Evolutionary conservation across 2,888 invertebrate species (phyloP).

Genomic region (Miltochrista miniata): DNA sequence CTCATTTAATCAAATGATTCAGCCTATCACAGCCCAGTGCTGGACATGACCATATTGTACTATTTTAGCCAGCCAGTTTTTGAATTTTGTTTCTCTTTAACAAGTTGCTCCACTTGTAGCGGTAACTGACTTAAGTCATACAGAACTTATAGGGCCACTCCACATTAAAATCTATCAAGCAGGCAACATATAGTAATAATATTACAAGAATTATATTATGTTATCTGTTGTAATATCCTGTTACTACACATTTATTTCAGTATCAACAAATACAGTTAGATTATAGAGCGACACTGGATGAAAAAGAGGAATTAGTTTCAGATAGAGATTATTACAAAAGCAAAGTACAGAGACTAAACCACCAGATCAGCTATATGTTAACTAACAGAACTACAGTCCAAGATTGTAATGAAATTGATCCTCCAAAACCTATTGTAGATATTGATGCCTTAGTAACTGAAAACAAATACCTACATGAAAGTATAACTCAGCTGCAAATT

Average conservation of each 20-base stretch:
- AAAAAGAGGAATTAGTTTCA: conserved; percentile 91
- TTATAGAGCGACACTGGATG: conserved; percentile 90
- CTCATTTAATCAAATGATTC: no score
- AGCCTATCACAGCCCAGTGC: no score
- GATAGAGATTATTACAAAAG: conserved; percentile 93
- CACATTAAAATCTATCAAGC: no score
- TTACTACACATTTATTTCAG: conserved; percentile 57
- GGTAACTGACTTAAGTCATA: no score
- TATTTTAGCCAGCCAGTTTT: no score
- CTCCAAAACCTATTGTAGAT: conserved; percentile 85
- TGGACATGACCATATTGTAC: no score
- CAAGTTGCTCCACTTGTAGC: no score
- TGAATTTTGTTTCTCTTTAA: no score
- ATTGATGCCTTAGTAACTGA: conserved; percentile 91
- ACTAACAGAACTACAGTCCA: conserved; percentile 73
- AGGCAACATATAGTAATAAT: no score
- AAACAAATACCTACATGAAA: conserved; percentile 93
- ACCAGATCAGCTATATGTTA: conserved; percentile 87
- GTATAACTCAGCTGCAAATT: conserved; percentile 89
- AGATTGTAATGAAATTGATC: conserved; percentile 47
- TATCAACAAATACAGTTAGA: conserved; percentile 90
- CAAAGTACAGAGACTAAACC: conserved; percentile 92
- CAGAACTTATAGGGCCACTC: no score
- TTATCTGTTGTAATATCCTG: neutral
- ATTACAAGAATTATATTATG: no score